Percentiles rank a stretch among this genome's conserved stretches.
phyloP scores from a whole-genome alignment of 1,140 invertebrate species.

The Rhyzopertha dominica region DNA sequence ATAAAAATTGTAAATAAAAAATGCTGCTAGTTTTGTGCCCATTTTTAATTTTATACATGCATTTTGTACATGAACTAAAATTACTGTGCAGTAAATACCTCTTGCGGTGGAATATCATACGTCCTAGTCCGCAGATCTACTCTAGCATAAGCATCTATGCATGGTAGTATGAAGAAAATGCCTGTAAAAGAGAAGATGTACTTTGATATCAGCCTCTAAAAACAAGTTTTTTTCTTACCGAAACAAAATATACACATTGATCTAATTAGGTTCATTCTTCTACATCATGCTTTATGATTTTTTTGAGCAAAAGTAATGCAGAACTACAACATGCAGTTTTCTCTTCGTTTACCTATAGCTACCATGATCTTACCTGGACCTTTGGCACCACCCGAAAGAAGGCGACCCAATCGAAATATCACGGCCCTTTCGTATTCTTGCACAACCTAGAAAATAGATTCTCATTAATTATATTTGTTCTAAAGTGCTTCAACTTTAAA shows the following conservation, averaged over 20 bases:
- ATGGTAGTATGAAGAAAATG: slow-evolving; percentile 94
- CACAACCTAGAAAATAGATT: slow-evolving; percentile 76
- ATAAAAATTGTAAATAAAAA: too few species aligned
- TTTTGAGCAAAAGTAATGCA: too few species aligned
- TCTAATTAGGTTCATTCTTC: not conserved
- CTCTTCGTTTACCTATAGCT: not conserved
- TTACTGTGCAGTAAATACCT: slow-evolving; percentile 74
- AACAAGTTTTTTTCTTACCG: not conserved
- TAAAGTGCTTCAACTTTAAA: too few species aligned
- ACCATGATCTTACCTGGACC: slow-evolving; percentile 77
- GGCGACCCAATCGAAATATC: slow-evolving; percentile 80
- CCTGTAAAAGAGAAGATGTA: slow-evolving; percentile 54
- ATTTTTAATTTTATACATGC: too few species aligned
- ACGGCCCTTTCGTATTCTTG: slow-evolving; percentile 88
- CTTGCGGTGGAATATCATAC: slow-evolving; percentile 93
- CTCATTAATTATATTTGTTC: too few species aligned
- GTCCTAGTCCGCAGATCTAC: slow-evolving; percentile 86
- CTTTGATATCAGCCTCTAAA: not conserved
- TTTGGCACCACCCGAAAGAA: slow-evolving; percentile 84
- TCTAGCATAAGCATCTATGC: slow-evolving; percentile 88
- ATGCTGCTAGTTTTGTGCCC: too few species aligned
- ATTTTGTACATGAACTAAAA: too few species aligned
- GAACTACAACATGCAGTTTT: not conserved
- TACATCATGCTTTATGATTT: too few species aligned
- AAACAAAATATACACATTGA: not conserved